These are phyloP conservation scores for Squalus acanthias DNA, from an alignment of 2,797 vertebrate species.

Conservation along the genomic window DNA sequence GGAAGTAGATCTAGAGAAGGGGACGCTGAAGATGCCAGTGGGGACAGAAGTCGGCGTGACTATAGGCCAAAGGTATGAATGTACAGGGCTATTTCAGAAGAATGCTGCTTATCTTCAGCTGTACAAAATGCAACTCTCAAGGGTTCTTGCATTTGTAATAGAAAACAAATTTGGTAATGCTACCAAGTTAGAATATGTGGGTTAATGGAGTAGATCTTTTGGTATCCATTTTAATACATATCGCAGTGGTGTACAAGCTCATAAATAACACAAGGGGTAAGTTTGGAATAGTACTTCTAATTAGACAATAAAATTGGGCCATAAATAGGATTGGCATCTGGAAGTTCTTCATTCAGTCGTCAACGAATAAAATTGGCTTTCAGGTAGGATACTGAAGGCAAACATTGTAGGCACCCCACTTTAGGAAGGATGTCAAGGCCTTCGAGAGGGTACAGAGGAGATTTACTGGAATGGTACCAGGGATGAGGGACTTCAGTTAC, in stretches of 20 bases:
- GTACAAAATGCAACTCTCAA: not conserved
- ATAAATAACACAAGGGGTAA: not conserved
- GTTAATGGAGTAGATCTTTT: not conserved
- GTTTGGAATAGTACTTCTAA: not conserved
- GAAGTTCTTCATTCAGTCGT: not conserved
- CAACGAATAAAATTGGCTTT: not conserved
- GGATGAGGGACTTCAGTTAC: not conserved
- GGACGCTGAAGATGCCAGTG: slow-evolving; percentile 57
- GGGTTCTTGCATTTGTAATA: not conserved
- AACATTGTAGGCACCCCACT: not conserved
- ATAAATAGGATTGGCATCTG: not conserved
- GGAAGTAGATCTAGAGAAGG: slow-evolving; percentile 56
- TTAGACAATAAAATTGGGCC: not conserved
- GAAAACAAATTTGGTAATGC: not conserved
- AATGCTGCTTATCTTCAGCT: not conserved
- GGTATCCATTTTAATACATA: not conserved
- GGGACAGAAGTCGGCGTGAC: slow-evolving; percentile 52
- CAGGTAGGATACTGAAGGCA: not conserved
- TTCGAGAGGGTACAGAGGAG: not conserved
- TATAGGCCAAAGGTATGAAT: slow-evolving; percentile 58
- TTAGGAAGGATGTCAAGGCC: not conserved
- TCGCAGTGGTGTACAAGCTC: not conserved
- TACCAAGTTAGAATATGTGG: not conserved
- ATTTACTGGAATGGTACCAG: not conserved
- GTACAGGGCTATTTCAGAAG: not conserved